phyloP scores from a whole-genome alignment of 2,113 vertebrate genomes.

The Pipa parva region DNA sequence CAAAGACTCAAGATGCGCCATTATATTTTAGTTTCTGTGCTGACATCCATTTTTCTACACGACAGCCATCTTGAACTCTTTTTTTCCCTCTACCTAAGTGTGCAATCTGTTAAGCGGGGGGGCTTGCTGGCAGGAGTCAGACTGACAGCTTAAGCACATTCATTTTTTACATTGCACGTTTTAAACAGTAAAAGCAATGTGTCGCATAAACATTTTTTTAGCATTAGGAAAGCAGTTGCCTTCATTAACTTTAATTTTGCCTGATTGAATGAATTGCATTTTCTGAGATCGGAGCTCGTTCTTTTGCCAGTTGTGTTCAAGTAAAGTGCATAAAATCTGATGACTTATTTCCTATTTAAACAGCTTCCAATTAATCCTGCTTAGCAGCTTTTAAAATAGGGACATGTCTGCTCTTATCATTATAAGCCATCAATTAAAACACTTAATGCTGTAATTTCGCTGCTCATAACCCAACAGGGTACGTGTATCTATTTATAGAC shows the following conservation, averaged over 20 bases:
- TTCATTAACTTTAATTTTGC: not conserved
- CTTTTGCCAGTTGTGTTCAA: slow-evolving; percentile 4
- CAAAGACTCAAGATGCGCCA: no score
- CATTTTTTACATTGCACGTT: no score
- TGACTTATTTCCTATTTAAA: slow-evolving; percentile 36
- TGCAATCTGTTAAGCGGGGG: no score
- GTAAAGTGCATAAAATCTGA: slow-evolving; percentile 30
- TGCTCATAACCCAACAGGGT: slow-evolving; percentile 10
- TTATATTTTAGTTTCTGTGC: no score
- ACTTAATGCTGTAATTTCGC: slow-evolving; percentile 9
- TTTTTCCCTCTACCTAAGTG: no score
- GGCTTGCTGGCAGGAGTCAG: no score
- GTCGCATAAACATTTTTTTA: not conserved
- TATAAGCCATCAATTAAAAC: slow-evolving; percentile 24
- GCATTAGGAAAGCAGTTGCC: not conserved
- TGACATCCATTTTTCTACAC: no score
- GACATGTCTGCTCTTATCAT: slow-evolving; percentile 22
- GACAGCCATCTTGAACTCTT: no score
- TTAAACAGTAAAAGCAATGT: no score
- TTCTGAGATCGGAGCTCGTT: not conserved
- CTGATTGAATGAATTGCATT: not conserved
- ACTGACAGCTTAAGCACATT: no score
- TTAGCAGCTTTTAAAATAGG: slow-evolving; percentile 15
- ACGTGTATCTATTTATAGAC: slow-evolving; percentile 16
- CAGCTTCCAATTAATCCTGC: slow-evolving; percentile 23